Evolutionary conservation across 2,797 vertebrate genomes (phyloP), one percentile per base, ranked within the genome.

Genomic region (Propithecus deckenii): DNA sequence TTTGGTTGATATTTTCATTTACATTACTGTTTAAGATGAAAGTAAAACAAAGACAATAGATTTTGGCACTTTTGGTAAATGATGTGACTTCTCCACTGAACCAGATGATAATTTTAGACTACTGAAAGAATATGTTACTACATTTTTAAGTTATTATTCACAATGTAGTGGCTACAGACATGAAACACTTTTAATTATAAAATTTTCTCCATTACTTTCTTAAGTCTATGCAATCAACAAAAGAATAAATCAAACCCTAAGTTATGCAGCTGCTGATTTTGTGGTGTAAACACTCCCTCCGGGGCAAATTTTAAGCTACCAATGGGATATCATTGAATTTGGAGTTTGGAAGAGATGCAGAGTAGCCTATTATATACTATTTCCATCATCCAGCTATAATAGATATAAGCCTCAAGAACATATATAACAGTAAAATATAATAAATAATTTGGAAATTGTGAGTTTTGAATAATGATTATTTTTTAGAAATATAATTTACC

Each of bases 1-100:
- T 93, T 84, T 57, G 18, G 41, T 75, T 90, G 48, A 63, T 96
- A 57, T 72, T 89, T 92, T 80, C n/a, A 85, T 28, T 89, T 87
- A 61, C 43, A 38, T 75, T 94, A 95, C 59, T 28, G 30, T 28
- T 57, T 89, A 71, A 46, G 8, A 80, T 87, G 4, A 95, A 95
- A 83, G 61, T 79, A 8, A 72, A 86, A 63, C 17, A 32, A 78
- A 55, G 6, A 69, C 50, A 41, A n/a, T 13, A 17, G 17, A 48
- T 69, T 95, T 89, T 78, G 14, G 41, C 46, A 80, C 13, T 35
- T 72, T 79, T 90, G 92, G 90, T 93, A 81, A 91, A 59, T 86
- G 48, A 76, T 81, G 3, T 35, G 25, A 63, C 32, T 65, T 94
- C 13, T 63, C 63, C 25, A 71, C 14, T 86, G 43, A 76, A 86